Conservation (phyloP, 2,888 invertebrate species). For the Polydesmus complanatus region DNA sequence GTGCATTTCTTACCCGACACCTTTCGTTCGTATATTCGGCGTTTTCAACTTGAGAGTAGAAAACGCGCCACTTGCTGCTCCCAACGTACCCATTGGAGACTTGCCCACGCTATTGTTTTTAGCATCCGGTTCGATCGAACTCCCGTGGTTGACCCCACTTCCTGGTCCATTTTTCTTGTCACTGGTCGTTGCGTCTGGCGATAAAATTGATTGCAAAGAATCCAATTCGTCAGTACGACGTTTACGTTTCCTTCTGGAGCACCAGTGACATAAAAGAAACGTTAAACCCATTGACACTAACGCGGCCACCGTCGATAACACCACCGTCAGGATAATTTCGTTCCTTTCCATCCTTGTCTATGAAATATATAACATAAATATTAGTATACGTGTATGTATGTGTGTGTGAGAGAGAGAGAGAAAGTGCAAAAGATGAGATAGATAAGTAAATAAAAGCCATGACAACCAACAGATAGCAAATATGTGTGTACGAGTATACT, state of each 20-base stretch:
- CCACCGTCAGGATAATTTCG: slow-evolving; percentile 20
- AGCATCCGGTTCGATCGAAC: background rate
- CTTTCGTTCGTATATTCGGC: slow-evolving; percentile 57
- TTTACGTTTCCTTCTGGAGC: slow-evolving; percentile 43
- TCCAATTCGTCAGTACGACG: slow-evolving; percentile 39
- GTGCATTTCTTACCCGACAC: slow-evolving; percentile 62
- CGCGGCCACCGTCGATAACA: slow-evolving; percentile 18
- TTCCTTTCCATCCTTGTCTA: slow-evolving; percentile 20
- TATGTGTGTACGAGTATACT: background rate
- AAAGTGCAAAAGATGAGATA: background rate
- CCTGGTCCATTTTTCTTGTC: slow-evolving; percentile 15
- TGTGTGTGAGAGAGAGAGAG: background rate
- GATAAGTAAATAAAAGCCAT: background rate
- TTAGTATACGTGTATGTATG: background rate
- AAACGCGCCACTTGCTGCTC: background rate
- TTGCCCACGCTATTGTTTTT: background rate
- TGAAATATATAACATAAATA: background rate
- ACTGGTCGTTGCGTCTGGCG: slow-evolving; percentile 12
- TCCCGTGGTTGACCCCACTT: background rate
- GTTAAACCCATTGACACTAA: slow-evolving; percentile 20
- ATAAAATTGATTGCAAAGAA: slow-evolving; percentile 20
- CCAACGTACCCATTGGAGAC: background rate
- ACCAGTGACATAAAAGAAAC: slow-evolving; percentile 40
- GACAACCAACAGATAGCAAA: background rate
- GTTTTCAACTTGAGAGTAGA: slow-evolving; percentile 47